A percentile compares a stretch with the other conserved stretches of the same genome.
Evolutionary conservation across 2,113 vertebrate species (phyloP).

Genomic region (Corythaeola cristata): DNA sequence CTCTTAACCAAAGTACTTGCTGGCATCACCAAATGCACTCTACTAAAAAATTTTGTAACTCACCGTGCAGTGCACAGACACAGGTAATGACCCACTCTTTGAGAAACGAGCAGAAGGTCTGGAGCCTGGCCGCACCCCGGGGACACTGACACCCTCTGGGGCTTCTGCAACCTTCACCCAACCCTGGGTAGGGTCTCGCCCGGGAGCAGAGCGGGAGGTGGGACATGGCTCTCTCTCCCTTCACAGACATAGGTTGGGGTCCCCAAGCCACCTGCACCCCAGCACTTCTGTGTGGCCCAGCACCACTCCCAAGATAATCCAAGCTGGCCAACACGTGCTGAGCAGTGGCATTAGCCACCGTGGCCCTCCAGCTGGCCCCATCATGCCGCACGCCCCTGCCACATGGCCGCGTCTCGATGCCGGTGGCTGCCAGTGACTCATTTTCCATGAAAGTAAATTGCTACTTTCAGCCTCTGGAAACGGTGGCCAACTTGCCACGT

Average conservation of each 20-base stretch:
- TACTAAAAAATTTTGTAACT: not conserved
- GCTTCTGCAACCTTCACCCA: not conserved
- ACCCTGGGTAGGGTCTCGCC: not conserved
- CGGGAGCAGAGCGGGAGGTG: not conserved
- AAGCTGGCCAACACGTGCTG: not conserved
- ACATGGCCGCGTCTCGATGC: rapidly evolving
- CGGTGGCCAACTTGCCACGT: conserved; percentile 23
- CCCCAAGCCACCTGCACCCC: rapidly evolving
- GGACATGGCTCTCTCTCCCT: not conserved
- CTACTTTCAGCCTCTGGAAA: not conserved
- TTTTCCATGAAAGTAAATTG: conserved; percentile 1
- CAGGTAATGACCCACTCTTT: not conserved
- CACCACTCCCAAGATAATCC: rapidly evolving
- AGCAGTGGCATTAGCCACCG: not conserved
- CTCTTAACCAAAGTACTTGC: not conserved
- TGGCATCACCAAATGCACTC: not conserved
- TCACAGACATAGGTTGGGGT: too few species aligned
- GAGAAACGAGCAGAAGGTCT: not conserved
- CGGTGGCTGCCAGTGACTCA: not conserved
- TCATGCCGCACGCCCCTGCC: rapidly evolving
- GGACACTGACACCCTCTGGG: not conserved
- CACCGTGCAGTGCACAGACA: rapidly evolving
- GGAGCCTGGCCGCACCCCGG: not conserved
- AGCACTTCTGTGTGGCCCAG: not conserved
- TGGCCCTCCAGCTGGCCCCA: not conserved